Percentiles rank a stretch among this genome's conserved stretches.
phyloP scores from a whole-genome alignment of 2,113 vertebrate species.

The Crotalus helleri region DNA sequence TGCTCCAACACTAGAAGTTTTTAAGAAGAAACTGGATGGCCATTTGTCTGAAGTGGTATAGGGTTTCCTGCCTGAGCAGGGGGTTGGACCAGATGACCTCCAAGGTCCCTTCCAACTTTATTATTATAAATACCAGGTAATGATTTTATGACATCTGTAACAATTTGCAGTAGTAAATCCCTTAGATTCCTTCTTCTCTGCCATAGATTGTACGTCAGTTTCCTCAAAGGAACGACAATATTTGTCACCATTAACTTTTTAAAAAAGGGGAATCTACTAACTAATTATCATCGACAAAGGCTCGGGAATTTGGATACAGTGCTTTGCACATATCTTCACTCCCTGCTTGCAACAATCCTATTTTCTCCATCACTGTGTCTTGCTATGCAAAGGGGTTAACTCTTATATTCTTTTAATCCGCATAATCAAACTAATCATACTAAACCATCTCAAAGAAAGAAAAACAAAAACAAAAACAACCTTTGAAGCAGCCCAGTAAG shows the following conservation, averaged over 20 bases:
- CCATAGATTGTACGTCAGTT: neutral
- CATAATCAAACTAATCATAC: neutral
- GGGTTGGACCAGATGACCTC: no score
- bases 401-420: neutral
- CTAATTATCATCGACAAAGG: neutral
- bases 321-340: neutral
- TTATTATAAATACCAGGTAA: neutral
- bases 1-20: no score
- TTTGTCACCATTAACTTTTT: neutral
- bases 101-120: no score
- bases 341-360: neutral
- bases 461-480: neutral
- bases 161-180: neutral
- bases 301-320: neutral
- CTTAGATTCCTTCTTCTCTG: neutral
- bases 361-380: neutral
- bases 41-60: no score
- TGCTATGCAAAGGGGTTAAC: neutral
- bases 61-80: no score
- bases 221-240: neutral
- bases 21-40: no score
- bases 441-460: neutral
- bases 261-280: neutral
- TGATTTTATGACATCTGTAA: neutral
- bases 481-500: neutral